These are phyloP conservation scores for Grantiella picta DNA, from an alignment of 2,113 vertebrate genomes.

Conservation along the genomic window DNA sequence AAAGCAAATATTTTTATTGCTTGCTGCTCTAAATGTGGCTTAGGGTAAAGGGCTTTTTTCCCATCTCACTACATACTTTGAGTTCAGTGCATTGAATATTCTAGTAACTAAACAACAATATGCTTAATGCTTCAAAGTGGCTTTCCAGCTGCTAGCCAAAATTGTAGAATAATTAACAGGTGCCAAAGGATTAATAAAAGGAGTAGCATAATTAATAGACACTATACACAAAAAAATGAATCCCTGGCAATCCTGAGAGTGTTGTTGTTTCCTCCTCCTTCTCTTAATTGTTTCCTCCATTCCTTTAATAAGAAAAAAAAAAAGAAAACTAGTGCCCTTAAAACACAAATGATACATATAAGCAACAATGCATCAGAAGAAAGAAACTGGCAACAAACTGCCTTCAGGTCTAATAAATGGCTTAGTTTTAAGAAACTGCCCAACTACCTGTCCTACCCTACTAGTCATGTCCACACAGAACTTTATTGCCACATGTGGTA, in stretches of 20 bases:
- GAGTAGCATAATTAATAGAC: slow-evolving; percentile 56
- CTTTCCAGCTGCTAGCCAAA: slow-evolving; percentile 52
- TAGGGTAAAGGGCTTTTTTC: slow-evolving; percentile 43
- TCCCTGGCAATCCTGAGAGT: slow-evolving; percentile 31
- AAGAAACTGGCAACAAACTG: not conserved
- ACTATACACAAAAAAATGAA: slow-evolving; percentile 34
- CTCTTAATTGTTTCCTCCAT: slow-evolving; percentile 43
- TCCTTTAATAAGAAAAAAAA: not conserved
- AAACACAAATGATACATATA: not conserved
- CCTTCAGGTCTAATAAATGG: not conserved
- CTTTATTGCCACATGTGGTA: not conserved
- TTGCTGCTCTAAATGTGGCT: slow-evolving; percentile 55
- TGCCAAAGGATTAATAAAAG: slow-evolving; percentile 60
- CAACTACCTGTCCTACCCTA: not conserved
- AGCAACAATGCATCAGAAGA: not conserved
- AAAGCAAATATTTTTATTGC: slow-evolving; percentile 68
- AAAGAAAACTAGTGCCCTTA: not conserved
- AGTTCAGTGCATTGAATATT: slow-evolving; percentile 49
- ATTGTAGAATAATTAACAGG: slow-evolving; percentile 61
- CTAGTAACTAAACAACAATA: slow-evolving; percentile 59
- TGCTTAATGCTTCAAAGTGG: slow-evolving; percentile 48
- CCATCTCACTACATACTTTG: slow-evolving; percentile 15
- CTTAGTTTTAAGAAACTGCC: not conserved
- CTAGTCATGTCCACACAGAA: not conserved
- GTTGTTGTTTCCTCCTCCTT: slow-evolving; percentile 10